Percentiles rank a stretch among this genome's conserved stretches.
phyloP scores from a whole-genome alignment of 2,797 vertebrate genomes.

The Pantherophis alleghaniensis region DNA sequence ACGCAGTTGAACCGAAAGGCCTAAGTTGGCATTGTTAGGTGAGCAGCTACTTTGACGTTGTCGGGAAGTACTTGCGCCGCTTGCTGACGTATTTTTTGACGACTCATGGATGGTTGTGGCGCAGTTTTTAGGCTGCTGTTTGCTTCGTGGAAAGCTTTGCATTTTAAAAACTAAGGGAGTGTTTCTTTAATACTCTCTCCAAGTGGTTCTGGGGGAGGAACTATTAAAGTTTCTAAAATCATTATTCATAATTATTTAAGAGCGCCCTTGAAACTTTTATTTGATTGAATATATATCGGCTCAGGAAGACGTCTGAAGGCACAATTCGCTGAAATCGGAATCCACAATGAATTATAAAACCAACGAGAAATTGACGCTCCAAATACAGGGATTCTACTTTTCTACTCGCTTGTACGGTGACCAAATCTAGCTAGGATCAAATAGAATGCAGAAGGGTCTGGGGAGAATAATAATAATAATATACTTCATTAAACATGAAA shows the following conservation, averaged over 20 bases:
- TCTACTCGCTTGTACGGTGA: background rate
- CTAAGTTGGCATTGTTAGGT: background rate
- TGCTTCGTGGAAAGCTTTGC: background rate
- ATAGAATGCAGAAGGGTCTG: background rate
- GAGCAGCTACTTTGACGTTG: background rate
- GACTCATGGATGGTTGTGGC: background rate
- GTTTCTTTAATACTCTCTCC: background rate
- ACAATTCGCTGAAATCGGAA: background rate
- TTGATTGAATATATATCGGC: background rate
- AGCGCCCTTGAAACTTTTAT: background rate
- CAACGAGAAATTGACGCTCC: background rate
- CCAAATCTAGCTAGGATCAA: background rate
- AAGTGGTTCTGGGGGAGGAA: background rate
- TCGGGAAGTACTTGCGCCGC: background rate
- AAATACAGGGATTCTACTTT: background rate
- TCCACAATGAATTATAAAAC: background rate
- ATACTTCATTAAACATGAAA: too few species aligned
- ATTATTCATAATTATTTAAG: background rate
- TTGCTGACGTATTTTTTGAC: background rate
- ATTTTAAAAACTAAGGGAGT: background rate
- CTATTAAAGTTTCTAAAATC: background rate
- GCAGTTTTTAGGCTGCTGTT: background rate
- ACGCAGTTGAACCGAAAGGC: background rate
- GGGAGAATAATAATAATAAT: background rate
- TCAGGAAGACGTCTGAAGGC: background rate